Conservation (phyloP, 2,113 vertebrate species). For the Empidonax traillii region DNA sequence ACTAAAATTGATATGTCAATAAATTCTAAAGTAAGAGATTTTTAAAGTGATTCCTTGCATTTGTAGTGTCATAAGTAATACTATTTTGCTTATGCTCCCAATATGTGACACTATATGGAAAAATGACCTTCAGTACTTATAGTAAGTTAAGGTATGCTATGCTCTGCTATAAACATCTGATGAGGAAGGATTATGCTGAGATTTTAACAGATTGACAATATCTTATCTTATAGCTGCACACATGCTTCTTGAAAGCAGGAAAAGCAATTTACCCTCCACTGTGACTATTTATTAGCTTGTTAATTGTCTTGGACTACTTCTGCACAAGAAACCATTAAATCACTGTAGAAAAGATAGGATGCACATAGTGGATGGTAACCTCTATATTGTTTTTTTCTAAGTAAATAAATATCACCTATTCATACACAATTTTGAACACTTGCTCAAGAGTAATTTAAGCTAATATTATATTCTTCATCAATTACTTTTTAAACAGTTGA, state of each 20-base stretch:
- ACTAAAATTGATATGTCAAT: not conserved
- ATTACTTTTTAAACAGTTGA: not conserved
- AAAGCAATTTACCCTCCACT: slow-evolving; percentile 60
- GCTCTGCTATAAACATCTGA: not conserved
- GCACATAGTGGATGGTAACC: not conserved
- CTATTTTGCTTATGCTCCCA: not conserved
- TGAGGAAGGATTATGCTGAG: not conserved
- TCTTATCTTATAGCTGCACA: slow-evolving; percentile 37
- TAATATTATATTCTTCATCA: slow-evolving; percentile 11
- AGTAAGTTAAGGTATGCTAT: not conserved
- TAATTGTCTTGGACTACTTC: slow-evolving; percentile 64
- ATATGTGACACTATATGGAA: not conserved
- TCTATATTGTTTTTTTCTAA: slow-evolving; percentile 53
- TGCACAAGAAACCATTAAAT: slow-evolving; percentile 59
- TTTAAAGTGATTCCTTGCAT: not conserved
- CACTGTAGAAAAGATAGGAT: slow-evolving; percentile 41
- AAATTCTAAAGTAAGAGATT: not conserved
- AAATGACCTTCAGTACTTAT: not conserved
- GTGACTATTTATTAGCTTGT: slow-evolving; percentile 67
- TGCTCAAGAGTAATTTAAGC: slow-evolving; percentile 14
- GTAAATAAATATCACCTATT: slow-evolving; percentile 64
- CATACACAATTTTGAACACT: not conserved
- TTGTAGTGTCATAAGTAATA: not conserved
- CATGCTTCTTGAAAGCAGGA: slow-evolving; percentile 17
- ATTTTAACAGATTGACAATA: slow-evolving; percentile 50